phyloP scores from a whole-genome alignment of 2,797 vertebrate species.

The Xiphophorus birchmanni region DNA sequence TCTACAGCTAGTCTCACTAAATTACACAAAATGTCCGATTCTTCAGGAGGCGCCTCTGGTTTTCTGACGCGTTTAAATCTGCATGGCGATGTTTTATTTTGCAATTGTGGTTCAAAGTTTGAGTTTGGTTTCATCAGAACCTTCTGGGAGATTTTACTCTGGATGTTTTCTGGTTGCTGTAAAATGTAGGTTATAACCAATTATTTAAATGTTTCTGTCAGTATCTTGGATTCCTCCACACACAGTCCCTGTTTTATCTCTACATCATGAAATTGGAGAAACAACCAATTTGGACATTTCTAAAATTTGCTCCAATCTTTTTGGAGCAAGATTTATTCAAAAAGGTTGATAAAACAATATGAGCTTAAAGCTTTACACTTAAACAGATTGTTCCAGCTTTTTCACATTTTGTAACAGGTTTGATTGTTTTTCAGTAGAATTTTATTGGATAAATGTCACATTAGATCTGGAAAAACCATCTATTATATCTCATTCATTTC shows the following conservation, averaged over 20 bases:
- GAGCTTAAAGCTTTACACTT: too few relatives aligned
- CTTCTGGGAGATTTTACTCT: background rate
- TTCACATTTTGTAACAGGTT: background rate
- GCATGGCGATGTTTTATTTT: background rate
- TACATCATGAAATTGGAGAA: background rate
- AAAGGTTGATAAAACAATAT: background rate
- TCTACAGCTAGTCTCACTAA: background rate
- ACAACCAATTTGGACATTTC: background rate
- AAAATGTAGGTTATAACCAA: background rate
- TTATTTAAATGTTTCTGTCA: background rate
- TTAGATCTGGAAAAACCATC: background rate
- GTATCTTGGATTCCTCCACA: background rate
- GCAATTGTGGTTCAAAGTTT: background rate
- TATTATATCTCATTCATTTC: background rate
- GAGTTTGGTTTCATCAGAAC: background rate
- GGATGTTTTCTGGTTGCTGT: background rate
- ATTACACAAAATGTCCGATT: background rate
- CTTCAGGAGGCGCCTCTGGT: background rate
- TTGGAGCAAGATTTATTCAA: background rate
- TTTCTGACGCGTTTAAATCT: background rate
- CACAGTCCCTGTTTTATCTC: background rate
- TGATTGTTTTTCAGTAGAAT: background rate
- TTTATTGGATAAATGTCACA: background rate
- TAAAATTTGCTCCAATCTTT: background rate
- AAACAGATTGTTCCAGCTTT: background rate